phyloP scores from a whole-genome alignment of 2,113 vertebrate genomes.

The Ochotona princeps region DNA sequence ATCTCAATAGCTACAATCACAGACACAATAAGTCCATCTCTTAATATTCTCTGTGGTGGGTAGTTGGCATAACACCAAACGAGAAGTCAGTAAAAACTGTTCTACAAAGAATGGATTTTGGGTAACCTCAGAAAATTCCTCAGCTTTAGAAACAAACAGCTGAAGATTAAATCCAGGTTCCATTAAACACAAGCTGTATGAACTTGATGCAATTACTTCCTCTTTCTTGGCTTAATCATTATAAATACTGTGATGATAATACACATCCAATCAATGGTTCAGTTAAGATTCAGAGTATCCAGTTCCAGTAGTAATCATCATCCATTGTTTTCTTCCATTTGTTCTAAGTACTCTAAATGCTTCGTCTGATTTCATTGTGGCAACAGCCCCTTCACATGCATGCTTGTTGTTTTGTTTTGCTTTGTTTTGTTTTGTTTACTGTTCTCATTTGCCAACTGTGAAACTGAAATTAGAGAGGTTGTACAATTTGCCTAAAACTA shows the following conservation, averaged over 20 bases:
- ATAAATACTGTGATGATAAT: neutral
- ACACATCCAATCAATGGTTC: neutral
- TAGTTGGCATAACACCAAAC: slow-evolving; percentile 8
- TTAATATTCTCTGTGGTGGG: neutral
- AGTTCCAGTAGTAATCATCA: neutral
- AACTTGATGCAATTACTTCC: neutral
- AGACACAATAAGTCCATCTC: neutral
- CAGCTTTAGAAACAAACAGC: neutral
- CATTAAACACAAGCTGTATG: neutral
- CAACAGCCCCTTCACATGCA: neutral
- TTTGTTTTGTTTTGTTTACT: no score
- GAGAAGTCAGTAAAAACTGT: neutral
- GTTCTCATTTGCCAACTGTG: neutral
- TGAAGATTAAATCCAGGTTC: neutral
- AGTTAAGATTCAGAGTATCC: neutral
- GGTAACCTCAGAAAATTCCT: neutral
- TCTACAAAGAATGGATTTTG: neutral
- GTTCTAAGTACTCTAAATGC: neutral
- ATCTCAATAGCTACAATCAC: neutral
- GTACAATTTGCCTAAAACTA: neutral
- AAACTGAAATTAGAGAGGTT: neutral
- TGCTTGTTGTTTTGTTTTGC: no score
- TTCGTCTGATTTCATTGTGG: neutral
- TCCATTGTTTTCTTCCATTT: neutral
- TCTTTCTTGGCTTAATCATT: neutral